These are phyloP conservation scores for Helicoverpa armigera DNA, from an alignment of 1,140 invertebrate genomes.

Conservation along the genomic window DNA sequence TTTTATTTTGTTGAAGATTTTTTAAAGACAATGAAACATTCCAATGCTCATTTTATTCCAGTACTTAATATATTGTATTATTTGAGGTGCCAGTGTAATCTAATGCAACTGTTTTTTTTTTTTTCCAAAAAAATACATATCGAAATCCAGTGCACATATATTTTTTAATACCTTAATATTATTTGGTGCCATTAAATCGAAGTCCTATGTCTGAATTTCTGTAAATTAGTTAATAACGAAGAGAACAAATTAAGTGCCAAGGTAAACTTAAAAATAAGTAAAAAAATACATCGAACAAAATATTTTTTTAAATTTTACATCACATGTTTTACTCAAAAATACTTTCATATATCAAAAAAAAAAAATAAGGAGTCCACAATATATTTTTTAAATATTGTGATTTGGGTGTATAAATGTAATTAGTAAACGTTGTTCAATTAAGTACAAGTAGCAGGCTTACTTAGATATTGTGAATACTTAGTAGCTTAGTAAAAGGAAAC, in stretches of 20 bases:
- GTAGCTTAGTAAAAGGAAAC: no score
- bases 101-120: not conserved
- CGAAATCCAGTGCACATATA: no score
- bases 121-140: no score
- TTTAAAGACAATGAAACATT: slow-evolving; percentile 63
- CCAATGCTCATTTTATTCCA: slow-evolving; percentile 51
- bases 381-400: not conserved
- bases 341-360: no score
- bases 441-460: slow-evolving; percentile 27
- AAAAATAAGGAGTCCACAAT: no score
- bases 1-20: slow-evolving; percentile 79
- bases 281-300: not conserved
- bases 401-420: slow-evolving; percentile 15
- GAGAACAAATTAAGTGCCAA: no score
- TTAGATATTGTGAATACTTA: not conserved
- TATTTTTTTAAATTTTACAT: no score
- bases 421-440: not conserved
- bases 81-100: slow-evolving; percentile 29
- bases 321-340: no score
- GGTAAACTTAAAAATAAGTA: not conserved
- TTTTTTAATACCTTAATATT: no score
- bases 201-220: slow-evolving; percentile 8
- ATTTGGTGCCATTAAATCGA: slow-evolving; percentile 13
- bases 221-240: not conserved
- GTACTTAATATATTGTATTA: slow-evolving; percentile 18